Percentiles rank a stretch among this genome's conserved stretches.
These are phyloP conservation scores for Lates japonicus DNA, from an alignment of 2,797 vertebrate genomes.

Conservation along the genomic window DNA sequence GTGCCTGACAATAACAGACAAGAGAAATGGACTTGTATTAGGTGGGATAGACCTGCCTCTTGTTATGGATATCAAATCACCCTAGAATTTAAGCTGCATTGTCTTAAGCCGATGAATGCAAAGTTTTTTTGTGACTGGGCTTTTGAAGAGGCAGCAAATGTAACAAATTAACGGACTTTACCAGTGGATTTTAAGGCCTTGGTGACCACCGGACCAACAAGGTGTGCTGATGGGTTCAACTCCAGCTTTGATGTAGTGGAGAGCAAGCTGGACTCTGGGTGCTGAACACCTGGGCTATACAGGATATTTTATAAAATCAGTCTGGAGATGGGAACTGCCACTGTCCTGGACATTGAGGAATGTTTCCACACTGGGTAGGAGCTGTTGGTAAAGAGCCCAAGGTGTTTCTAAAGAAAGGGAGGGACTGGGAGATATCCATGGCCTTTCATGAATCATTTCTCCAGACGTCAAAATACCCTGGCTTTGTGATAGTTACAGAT, in stretches of 20 bases:
- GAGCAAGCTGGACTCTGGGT: constrained; percentile 50
- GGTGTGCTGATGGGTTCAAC: constrained; percentile 40
- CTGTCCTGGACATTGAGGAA: constrained; percentile 67
- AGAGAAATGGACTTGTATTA: constrained; percentile 24
- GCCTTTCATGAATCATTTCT: constrained; percentile 75
- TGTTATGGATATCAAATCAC: constrained; percentile 58
- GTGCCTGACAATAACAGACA: constrained; percentile 14
- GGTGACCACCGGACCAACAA: constrained; percentile 28
- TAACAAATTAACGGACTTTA: constrained; percentile 34
- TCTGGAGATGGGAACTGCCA: constrained; percentile 61
- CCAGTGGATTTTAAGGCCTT: constrained; percentile 46
- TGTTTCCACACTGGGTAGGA: constrained; percentile 69
- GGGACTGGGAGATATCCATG: constrained; percentile 57
- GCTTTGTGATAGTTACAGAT: constrained; percentile 67
- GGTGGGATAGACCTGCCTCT: constrained; percentile 55
- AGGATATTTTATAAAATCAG: constrained; percentile 56
- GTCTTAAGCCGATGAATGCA: constrained; percentile 34
- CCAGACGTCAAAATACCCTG: constrained; percentile 60
- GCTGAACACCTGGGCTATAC: constrained; percentile 41
- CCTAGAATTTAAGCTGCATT: constrained; percentile 39
- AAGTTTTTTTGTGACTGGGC: constrained; percentile 23
- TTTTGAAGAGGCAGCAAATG: constrained; percentile 33
- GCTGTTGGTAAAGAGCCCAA: constrained; percentile 49
- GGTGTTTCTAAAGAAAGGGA: constrained; percentile 47
- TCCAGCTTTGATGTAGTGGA: constrained; percentile 60